Percentiles rank a stretch among this genome's conserved stretches.
These are phyloP conservation scores for Micropterix aruncella DNA, from an alignment of 2,888 invertebrate species.

Conservation along the genomic window DNA sequence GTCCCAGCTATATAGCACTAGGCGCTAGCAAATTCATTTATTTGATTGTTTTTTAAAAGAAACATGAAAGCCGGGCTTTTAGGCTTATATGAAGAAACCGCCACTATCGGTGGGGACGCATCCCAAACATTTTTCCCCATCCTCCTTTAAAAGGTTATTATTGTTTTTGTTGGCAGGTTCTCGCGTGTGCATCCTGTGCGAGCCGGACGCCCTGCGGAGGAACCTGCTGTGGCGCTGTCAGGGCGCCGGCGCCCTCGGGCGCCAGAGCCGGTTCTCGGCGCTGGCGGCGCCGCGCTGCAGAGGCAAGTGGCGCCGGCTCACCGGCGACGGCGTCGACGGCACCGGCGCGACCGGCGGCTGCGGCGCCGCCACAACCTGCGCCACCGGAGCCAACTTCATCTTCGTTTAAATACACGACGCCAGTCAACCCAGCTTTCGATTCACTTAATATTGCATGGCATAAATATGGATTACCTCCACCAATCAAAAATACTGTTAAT, in stretches of 20 bases:
- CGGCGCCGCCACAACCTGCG: slow-evolving; percentile 25
- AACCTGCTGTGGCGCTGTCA: slow-evolving; percentile 66
- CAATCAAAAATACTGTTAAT: no score
- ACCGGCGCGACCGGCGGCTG: slow-evolving; percentile 20
- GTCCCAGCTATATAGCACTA: no score
- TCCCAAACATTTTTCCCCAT: no score
- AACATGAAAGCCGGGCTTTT: no score
- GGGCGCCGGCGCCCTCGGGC: slow-evolving; percentile 67
- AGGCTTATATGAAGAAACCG: no score
- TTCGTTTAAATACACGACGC: no score
- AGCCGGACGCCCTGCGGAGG: slow-evolving; percentile 65
- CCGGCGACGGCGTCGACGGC: slow-evolving; percentile 23
- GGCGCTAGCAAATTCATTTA: no score
- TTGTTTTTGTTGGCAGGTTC: slow-evolving; percentile 37
- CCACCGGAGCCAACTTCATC: slow-evolving; percentile 31
- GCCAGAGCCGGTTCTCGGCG: slow-evolving; percentile 71
- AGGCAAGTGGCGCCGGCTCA: slow-evolving; percentile 69
- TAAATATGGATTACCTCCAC: no score
- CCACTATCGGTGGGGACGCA: not conserved
- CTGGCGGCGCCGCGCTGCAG: slow-evolving; percentile 77
- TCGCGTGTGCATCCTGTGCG: slow-evolving; percentile 69
- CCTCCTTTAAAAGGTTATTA: slow-evolving; percentile 1
- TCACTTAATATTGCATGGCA: no score
- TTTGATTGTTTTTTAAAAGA: no score
- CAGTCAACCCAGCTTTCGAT: no score